Evolutionary conservation across 2,888 invertebrate genomes (phyloP).

Genomic region (Chironomus riparius): DNA sequence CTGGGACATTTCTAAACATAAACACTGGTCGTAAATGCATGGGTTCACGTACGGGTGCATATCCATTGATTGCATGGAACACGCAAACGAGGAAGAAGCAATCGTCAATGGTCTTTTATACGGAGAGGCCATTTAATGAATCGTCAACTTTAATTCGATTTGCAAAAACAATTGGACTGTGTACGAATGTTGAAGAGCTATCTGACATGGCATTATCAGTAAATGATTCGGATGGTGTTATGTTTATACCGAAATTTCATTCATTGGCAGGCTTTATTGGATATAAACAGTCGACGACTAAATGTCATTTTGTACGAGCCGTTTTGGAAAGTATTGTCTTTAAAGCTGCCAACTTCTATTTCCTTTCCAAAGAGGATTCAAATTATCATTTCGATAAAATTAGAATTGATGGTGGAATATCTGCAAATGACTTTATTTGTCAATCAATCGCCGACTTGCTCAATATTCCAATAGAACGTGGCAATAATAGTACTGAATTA

Average conservation of each 20-base stretch:
- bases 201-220: conserved; percentile 59
- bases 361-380: conserved; percentile 56
- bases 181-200: conserved; percentile 55
- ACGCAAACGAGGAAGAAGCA: conserved; percentile 44
- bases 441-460: conserved; percentile 78
- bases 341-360: conserved; percentile 66
- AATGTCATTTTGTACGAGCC: conserved; percentile 71
- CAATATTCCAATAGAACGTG: conserved; percentile 50
- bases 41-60: conserved; percentile 74
- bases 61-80: conserved; percentile 87
- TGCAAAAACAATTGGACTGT: conserved; percentile 43
- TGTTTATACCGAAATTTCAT: conserved; percentile 71
- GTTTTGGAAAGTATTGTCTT: conserved; percentile 80
- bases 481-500: conserved; percentile 48
- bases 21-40: conserved; percentile 69
- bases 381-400: conserved; percentile 35
- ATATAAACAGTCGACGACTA: conserved; percentile 57
- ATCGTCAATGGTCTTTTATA: conserved; percentile 51
- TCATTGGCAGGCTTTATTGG: conserved; percentile 73
- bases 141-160: neutral
- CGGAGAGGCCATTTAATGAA: conserved; percentile 56
- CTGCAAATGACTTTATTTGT: conserved; percentile 82
- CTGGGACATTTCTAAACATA: conserved; percentile 81
- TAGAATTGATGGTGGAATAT: conserved; percentile 95
- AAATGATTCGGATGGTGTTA: conserved; percentile 63